Percentiles rank a stretch among this genome's conserved stretches.
Evolutionary conservation across 2,113 vertebrate genomes (phyloP).

Genomic region (Danionella cerebrum): DNA sequence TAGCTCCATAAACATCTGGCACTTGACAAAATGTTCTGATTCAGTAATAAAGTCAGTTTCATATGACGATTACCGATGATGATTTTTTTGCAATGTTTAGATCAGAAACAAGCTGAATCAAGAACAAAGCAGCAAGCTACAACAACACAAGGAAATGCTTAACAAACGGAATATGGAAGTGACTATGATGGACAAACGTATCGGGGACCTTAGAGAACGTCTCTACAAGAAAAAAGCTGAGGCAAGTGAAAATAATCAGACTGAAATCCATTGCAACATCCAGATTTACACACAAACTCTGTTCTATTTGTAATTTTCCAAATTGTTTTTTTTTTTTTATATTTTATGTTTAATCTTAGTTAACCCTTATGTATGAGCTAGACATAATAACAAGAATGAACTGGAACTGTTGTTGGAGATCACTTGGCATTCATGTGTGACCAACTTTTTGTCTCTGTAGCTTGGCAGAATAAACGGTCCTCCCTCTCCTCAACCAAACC

Average conservation of each 20-base stretch:
- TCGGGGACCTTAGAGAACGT: slow-evolving; percentile 87
- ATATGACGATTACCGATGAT: neutral
- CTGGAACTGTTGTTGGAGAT: neutral
- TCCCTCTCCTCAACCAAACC: slow-evolving; percentile 79
- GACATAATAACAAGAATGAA: neutral
- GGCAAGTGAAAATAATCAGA: slow-evolving; percentile 84
- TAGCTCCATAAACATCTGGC: neutral
- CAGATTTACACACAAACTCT: neutral
- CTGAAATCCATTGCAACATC: slow-evolving; percentile 67
- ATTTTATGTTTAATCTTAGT: no score
- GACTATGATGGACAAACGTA: slow-evolving; percentile 95
- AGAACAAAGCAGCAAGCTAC: slow-evolving; percentile 92
- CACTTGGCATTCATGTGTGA: neutral
- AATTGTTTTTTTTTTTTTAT: no score
- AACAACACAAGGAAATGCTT: slow-evolving; percentile 93
- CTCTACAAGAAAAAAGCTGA: slow-evolving; percentile 97
- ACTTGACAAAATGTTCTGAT: neutral
- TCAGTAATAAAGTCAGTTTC: neutral
- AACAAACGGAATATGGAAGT: slow-evolving; percentile 97
- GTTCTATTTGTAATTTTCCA: no score
- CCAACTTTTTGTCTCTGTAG: slow-evolving; percentile 55
- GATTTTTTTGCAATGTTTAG: slow-evolving; percentile 52
- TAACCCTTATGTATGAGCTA: no score
- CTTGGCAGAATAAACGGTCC: slow-evolving; percentile 85
- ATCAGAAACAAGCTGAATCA: slow-evolving; percentile 97